Base-by-base conservation (phyloP, 2,113 vertebrate species). In the Seriola aureovittata region DNA sequence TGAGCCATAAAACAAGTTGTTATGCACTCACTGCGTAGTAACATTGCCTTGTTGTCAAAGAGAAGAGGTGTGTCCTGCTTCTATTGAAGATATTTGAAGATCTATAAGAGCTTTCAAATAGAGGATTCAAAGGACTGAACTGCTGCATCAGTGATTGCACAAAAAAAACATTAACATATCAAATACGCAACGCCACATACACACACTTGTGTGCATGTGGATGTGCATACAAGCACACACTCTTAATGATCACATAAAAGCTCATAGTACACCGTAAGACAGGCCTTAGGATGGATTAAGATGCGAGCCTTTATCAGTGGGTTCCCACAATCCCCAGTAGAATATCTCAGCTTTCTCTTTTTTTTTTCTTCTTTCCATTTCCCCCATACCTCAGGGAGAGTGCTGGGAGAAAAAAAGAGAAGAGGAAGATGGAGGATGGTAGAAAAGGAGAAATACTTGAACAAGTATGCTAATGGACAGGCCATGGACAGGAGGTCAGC, bases 221-320 rank as follows among this genome's bases (percentile, higher is more conserved):
- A 55, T 19, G 84, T 77, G 85, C 79, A 75, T 46, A 75, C 29
- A 71, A 85, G 82, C 80, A 60, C 86, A 90, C 84, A 81, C 75
- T 84, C 84, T 66, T 92, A 94, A 93, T 93, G 92, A 93, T 92
- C 86, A 86, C 88, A 87, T 92, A 92, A 92, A 88, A 89, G 90
- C 91, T 88, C 84, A 84, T 82, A 74, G 88, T 75, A 90, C 60
- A 75, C 88, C 70, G 62, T 85, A 88, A 94, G 91, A 91, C 89
- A 84, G 87, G 93, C 91, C 92, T 94, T 88, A 93, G 84, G 89
- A 86, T 81, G 94, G 94, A 95, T 95, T 95, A 95, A 91, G 91
- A 92, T 90, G 86, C 80, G 75, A 84, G 89, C 80, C 94, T 94
- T 91, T 94, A 95, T 95, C 93, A 90, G 86, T 79, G 87, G 88